Evolutionary conservation across 2,797 vertebrate genomes (phyloP).

Genomic region (Rhinophrynus dorsalis): DNA sequence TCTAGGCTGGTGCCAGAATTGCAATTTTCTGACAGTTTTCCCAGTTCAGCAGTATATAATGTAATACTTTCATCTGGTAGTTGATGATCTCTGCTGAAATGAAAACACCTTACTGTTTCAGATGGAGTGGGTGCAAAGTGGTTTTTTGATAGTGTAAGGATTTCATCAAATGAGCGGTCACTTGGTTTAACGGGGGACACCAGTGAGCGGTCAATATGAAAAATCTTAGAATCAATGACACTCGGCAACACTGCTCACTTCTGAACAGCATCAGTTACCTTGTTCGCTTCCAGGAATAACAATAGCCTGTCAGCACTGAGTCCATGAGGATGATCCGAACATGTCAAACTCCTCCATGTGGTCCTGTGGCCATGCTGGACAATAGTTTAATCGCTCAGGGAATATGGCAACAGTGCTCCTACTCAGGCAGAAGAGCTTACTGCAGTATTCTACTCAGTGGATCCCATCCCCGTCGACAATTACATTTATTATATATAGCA

Average conservation of each 20-base stretch:
- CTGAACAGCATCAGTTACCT: not conserved
- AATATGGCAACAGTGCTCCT: too few species aligned
- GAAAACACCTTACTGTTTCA: not conserved
- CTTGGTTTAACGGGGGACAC: not conserved
- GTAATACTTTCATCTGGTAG: not conserved
- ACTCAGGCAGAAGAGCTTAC: too few species aligned
- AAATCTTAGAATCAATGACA: not conserved
- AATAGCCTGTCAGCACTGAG: constrained; percentile 2
- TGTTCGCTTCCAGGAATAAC: not conserved
- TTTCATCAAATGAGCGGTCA: not conserved
- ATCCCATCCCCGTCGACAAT: too few species aligned
- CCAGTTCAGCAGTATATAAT: not conserved
- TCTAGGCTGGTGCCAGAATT: not conserved
- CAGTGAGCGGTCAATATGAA: not conserved
- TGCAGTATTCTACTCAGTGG: too few species aligned
- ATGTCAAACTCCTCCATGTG: too few species aligned
- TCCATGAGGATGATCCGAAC: not conserved
- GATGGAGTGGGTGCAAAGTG: not conserved
- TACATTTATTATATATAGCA: too few species aligned
- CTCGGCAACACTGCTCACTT: not conserved
- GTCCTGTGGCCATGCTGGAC: too few species aligned
- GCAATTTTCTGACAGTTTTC: not conserved
- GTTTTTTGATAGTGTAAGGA: not conserved
- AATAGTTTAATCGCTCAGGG: too few species aligned
- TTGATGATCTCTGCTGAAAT: not conserved